These are phyloP conservation scores for Napeogenes sylphis DNA, from an alignment of 2,888 invertebrate species.

Conservation along the genomic window DNA sequence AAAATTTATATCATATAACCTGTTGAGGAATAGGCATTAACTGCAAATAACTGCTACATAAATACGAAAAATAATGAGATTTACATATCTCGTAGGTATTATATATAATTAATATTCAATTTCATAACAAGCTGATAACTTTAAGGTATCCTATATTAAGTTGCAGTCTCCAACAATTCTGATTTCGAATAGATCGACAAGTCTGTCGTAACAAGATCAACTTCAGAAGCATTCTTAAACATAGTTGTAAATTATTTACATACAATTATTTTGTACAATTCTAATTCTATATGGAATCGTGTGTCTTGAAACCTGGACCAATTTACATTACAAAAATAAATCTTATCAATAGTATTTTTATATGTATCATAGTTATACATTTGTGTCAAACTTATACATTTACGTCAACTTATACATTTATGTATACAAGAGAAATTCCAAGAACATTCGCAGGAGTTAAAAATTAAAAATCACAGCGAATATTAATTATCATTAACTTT, in stretches of 20 bases:
- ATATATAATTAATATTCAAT: constrained; percentile 12
- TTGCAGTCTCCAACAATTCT: constrained; percentile 31
- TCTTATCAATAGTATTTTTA: constrained; percentile 39
- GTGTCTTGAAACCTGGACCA: constrained; percentile 56
- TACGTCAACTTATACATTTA: constrained; percentile 30
- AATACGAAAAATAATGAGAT: constrained; percentile 9
- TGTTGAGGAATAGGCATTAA: neutral
- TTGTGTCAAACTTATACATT: constrained; percentile 25
- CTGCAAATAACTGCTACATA: constrained; percentile 8
- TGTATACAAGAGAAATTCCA: constrained; percentile 37
- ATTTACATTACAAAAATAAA: constrained; percentile 66
- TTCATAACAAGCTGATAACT: constrained; percentile 13
- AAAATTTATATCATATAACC: neutral
- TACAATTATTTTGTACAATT: constrained; percentile 38
- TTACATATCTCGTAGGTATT: constrained; percentile 3
- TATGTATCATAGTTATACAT: constrained; percentile 32
- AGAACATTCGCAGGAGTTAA: constrained; percentile 36
- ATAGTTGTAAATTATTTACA: constrained; percentile 46
- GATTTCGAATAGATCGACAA: constrained; percentile 26
- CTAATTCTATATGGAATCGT: constrained; percentile 42
- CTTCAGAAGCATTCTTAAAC: constrained; percentile 29
- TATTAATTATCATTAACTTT: constrained; percentile 44
- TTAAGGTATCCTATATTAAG: constrained; percentile 12
- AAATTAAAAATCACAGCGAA: constrained; percentile 64
- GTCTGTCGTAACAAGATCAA: constrained; percentile 27